These are phyloP conservation scores for Microtus montanus DNA, from an alignment of 2,113 vertebrate genomes.

Conservation along the genomic window DNA sequence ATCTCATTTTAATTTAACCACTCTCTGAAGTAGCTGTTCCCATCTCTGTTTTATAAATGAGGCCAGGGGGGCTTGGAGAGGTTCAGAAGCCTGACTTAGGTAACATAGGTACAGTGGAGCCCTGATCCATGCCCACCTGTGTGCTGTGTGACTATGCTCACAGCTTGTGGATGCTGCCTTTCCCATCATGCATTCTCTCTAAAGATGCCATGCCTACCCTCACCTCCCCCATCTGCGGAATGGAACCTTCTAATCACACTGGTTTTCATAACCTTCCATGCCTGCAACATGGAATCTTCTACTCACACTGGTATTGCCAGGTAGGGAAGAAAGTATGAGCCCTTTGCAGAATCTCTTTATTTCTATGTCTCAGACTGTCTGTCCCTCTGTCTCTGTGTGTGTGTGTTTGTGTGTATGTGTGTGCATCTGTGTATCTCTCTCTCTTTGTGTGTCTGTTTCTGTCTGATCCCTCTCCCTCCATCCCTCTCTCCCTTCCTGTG, in stretches of 20 bases:
- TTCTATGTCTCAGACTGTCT: not conserved
- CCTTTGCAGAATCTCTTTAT: not conserved
- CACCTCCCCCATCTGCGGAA: not conserved
- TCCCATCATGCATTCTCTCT: not conserved
- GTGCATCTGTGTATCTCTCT: not conserved
- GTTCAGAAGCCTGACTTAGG: not conserved
- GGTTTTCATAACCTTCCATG: not conserved
- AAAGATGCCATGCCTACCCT: not conserved
- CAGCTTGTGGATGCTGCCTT: accelerated
- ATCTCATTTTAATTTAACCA: constrained; percentile 71
- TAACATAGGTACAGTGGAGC: not conserved
- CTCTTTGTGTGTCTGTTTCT: not conserved
- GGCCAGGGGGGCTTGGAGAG: not conserved
- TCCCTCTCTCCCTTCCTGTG: not conserved
- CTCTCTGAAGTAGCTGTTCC: constrained; percentile 55
- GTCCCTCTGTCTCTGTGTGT: not conserved
- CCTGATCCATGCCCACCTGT: not conserved
- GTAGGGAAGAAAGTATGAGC: not conserved
- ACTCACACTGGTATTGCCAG: not conserved
- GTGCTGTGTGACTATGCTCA: not conserved
- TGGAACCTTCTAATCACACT: not conserved
- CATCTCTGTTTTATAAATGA: constrained; percentile 37
- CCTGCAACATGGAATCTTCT: not conserved
- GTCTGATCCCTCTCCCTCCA: not conserved
- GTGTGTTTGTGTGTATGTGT: not conserved